These are phyloP conservation scores for Ellobius talpinus DNA, from an alignment of 2,113 vertebrate species.

Conservation along the genomic window DNA sequence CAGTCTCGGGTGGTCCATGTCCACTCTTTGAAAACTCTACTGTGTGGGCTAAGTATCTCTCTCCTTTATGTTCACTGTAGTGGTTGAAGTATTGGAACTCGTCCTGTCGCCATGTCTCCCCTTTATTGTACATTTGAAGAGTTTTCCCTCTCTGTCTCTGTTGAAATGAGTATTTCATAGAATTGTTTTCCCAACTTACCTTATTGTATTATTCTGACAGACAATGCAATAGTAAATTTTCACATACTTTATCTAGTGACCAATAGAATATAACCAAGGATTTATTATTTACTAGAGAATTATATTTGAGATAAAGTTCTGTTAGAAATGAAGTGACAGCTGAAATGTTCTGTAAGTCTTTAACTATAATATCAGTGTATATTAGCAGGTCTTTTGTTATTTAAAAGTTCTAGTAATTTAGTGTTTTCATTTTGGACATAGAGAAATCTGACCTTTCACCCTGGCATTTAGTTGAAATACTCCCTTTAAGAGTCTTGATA, in stretches of 20 bases:
- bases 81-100: not conserved
- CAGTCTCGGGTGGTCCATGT: not conserved
- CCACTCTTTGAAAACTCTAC: not conserved
- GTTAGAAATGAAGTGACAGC: slow-evolving; percentile 49
- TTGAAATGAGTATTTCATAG: slow-evolving; percentile 30
- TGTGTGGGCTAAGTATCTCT: not conserved
- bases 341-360: slow-evolving; percentile 1
- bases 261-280: slow-evolving; percentile 37
- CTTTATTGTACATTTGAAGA: not conserved
- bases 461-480: slow-evolving; percentile 15
- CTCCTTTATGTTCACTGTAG: too few relatives aligned
- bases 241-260: not conserved
- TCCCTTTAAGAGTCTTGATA: not conserved
- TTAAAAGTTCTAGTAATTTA: slow-evolving; percentile 9
- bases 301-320: not conserved
- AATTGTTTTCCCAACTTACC: not conserved
- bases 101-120: too few relatives aligned
- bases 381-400: not conserved
- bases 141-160: not conserved
- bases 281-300: slow-evolving; percentile 19
- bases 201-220: not conserved
- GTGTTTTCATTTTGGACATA: not conserved
- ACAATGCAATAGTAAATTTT: slow-evolving; percentile 32
- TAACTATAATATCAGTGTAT: slow-evolving; percentile 4
- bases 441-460: slow-evolving; percentile 19